Evolutionary conservation across 2,113 vertebrate species (phyloP).

Genomic region (Laterallus jamaicensis): DNA sequence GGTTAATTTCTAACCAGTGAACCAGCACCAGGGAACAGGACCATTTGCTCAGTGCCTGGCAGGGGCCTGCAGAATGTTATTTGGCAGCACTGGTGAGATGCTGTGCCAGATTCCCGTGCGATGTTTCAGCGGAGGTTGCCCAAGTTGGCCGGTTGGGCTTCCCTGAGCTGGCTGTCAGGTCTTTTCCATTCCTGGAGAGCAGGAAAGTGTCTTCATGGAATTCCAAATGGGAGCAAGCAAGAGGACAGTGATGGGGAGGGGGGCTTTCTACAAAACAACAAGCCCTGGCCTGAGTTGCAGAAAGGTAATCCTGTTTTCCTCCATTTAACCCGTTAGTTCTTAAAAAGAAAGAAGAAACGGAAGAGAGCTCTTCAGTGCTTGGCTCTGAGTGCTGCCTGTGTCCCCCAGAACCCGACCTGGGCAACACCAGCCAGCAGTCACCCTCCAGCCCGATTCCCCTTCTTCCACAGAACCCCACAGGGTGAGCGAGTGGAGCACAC

Average conservation of each 20-base stretch:
- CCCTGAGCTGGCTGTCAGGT: background rate
- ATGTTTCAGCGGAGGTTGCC: background rate
- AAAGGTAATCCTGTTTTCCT: background rate
- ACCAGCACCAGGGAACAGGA: background rate
- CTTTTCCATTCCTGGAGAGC: slow-evolving; percentile 15
- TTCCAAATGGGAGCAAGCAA: slow-evolving; percentile 44
- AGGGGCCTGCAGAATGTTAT: background rate
- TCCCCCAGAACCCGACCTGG: accelerated
- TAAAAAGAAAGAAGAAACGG: background rate
- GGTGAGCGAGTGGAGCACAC: accelerated
- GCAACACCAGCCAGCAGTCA: background rate
- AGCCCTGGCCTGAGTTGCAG: background rate
- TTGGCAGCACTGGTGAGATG: background rate
- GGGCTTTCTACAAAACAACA: slow-evolving; percentile 9
- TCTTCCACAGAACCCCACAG: background rate
- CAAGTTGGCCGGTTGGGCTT: background rate
- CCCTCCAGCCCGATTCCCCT: background rate
- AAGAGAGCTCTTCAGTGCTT: background rate
- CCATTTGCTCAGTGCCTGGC: background rate
- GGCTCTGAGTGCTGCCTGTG: background rate
- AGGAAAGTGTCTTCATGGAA: slow-evolving; percentile 23
- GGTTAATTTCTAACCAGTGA: accelerated
- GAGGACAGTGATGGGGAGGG: background rate
- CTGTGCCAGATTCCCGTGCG: background rate
- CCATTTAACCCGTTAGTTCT: background rate